Percentiles rank a stretch among this genome's conserved stretches.
Conservation (phyloP, 2,888 invertebrate genomes). For the Archips xylosteana region DNA sequence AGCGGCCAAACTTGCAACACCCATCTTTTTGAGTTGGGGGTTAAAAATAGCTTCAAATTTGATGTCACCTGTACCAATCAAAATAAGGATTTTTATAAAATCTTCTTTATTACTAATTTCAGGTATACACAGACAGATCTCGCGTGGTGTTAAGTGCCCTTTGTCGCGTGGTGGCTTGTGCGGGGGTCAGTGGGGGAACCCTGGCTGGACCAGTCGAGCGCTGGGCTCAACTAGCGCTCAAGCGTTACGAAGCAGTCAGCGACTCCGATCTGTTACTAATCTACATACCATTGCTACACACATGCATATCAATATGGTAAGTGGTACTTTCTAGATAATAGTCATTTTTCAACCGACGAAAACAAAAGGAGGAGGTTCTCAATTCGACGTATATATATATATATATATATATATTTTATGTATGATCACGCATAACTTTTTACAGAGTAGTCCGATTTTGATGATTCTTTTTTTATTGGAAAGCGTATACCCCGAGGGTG, state of each 20-base stretch:
- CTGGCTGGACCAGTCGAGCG: constrained; percentile 86
- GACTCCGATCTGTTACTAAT: constrained; percentile 89
- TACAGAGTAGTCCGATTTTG: too few relatives aligned
- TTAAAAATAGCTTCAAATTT: too few relatives aligned
- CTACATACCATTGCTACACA: constrained; percentile 88
- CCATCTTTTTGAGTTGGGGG: too few relatives aligned
- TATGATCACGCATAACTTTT: too few relatives aligned
- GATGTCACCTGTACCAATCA: too few relatives aligned
- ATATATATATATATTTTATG: too few relatives aligned
- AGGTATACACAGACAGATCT: constrained; percentile 89
- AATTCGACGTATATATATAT: too few relatives aligned
- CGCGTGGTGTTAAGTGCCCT: constrained; percentile 88
- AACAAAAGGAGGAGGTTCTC: too few relatives aligned
- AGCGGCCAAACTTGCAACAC: too few relatives aligned
- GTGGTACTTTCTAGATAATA: constrained; percentile 42
- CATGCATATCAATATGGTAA: constrained; percentile 88
- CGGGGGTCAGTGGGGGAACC: constrained; percentile 76
- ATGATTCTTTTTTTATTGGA: too few relatives aligned
- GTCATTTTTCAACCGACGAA: too few relatives aligned
- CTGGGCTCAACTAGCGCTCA: constrained; percentile 89
- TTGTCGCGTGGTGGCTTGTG: constrained; percentile 89
- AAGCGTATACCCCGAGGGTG: too few relatives aligned
- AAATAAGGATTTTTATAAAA: neutral
- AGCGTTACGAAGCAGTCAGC: constrained; percentile 89
- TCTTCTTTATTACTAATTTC: constrained; percentile 46